Evolutionary conservation across 53 echinoderm and acorn worm species (phyloP).

Genomic region (Echinarachnius parma): DNA sequence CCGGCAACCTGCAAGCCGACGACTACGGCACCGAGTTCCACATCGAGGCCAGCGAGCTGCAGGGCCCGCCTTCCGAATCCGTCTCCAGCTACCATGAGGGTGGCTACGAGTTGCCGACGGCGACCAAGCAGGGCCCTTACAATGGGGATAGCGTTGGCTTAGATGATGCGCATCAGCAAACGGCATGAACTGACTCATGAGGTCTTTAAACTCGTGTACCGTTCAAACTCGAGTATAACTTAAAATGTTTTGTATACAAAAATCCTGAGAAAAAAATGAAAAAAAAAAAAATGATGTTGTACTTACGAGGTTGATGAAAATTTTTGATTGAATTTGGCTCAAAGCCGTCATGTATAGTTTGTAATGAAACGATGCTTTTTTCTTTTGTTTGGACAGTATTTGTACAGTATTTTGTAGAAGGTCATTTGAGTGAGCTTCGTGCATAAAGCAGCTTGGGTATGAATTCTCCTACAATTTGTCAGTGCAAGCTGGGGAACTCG

Average conservation of each 20-base stretch:
- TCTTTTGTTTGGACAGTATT: conserved; percentile 41
- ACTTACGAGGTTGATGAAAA: conserved; percentile 33
- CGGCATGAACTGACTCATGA: background rate
- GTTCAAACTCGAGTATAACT: conserved; percentile 10
- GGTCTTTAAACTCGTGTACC: background rate
- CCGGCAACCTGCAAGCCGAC: background rate
- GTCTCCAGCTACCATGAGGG: conserved; percentile 74
- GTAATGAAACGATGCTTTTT: conserved; percentile 6
- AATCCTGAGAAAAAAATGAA: conserved; percentile 2
- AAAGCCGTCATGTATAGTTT: conserved; percentile 42
- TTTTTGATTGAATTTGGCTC: conserved; percentile 42
- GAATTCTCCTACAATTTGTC: too few relatives aligned
- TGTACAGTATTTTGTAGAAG: conserved; percentile 52
- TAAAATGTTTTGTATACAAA: conserved; percentile 35
- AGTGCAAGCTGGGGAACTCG: too few relatives aligned
- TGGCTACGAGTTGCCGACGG: conserved; percentile 64
- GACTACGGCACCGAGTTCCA: conserved; percentile 21
- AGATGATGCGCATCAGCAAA: conserved; percentile 21
- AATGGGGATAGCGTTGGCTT: conserved; percentile 59
- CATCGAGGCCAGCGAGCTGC: conserved; percentile 8
- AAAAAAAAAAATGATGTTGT: conserved; percentile 40
- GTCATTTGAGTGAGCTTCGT: conserved; percentile 37
- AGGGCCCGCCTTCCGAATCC: conserved; percentile 4
- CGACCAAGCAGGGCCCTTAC: conserved; percentile 43
- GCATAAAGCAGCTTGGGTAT: conserved; percentile 42